Evolutionary conservation across 2,797 vertebrate species (phyloP), one percentile per base, ranked within the genome.

Genomic region (Miichthys miiuy): DNA sequence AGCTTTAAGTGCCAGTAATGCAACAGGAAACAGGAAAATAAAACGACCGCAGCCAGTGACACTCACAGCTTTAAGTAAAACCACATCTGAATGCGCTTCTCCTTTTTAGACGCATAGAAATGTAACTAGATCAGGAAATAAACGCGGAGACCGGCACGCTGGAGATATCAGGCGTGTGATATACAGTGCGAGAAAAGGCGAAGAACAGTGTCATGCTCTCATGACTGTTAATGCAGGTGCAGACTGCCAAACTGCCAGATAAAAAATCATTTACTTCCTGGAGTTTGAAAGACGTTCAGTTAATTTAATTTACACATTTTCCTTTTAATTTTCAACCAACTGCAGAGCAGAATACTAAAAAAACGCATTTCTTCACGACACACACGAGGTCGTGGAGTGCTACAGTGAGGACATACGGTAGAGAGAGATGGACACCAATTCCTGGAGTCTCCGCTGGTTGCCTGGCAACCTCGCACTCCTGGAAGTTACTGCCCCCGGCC

Each of bases 11-110:
- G 48, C 27, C 75, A 41, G 79, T 83, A 73, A 79, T 11, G 14
- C 44, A 50, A 68, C 71, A 87, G 75, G 82, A 84, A 84, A 79
- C 68, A 52, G 60, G 60, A 80, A 83, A 74, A 79, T 20, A 61
- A 64, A 71, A 63, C 27, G 18, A 44, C 16, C 50, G 12, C 25
- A 5, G 38, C 46, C 7, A 1, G 0, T 5, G 57, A n/a, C 38
- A 23, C 23, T 38, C 50, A 38, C 54, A 25, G 38, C 68, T 64
- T 70, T 1, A 41, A 44, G 27, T 46, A 4, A 65, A 82, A 80
- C 88, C 81, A 86, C 81, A 65, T 55, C 41, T 21, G 7, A 52
- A 7, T 34, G 20, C 70, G 27, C 47, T 7, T 62, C 25, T 67
- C 8, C 8, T 12, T 67, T 70, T 66, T 3, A 6, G 9, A 46